Evolutionary conservation across 2,797 vertebrate genomes (phyloP).

Genomic region (Euthynnus affinis): DNA sequence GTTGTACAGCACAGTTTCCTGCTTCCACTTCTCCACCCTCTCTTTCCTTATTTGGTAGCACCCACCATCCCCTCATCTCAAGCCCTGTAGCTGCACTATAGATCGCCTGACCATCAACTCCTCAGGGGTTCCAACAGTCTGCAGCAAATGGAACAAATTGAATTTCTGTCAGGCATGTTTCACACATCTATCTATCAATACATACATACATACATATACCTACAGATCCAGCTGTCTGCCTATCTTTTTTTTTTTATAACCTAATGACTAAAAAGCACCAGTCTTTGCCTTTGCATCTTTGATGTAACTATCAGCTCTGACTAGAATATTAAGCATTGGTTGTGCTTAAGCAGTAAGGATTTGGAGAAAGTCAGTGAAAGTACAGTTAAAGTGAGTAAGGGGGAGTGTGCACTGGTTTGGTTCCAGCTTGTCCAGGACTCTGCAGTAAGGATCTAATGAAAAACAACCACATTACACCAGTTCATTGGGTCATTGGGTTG

Average conservation of each 20-base stretch:
- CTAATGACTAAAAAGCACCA: conserved; percentile 20
- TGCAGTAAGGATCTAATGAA: background rate
- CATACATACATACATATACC: background rate
- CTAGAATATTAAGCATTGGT: conserved; percentile 11
- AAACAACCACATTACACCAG: background rate
- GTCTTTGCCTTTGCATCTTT: conserved; percentile 25
- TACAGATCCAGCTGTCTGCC: background rate
- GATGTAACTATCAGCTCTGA: conserved; percentile 6
- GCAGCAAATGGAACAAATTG: conserved; percentile 67
- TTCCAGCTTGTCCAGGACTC: background rate
- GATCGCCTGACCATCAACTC: conserved; percentile 62
- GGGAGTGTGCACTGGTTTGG: background rate
- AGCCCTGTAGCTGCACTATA: conserved; percentile 17
- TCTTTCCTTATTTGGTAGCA: conserved; percentile 5
- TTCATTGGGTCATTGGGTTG: background rate
- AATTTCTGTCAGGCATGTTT: conserved; percentile 68
- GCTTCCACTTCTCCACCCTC: conserved; percentile 11
- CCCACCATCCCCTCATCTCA: conserved; percentile 1
- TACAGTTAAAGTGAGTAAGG: background rate
- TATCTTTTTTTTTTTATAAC: too few species aligned
- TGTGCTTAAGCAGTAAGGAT: background rate
- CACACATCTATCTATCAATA: conserved; percentile 36
- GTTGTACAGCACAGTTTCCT: background rate
- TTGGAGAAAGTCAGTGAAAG: background rate
- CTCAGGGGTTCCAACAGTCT: conserved; percentile 42